Percentiles rank a stretch among this genome's conserved stretches.
These are phyloP conservation scores for Furnarius figulus DNA, from an alignment of 2,113 vertebrate genomes.

Conservation along the genomic window DNA sequence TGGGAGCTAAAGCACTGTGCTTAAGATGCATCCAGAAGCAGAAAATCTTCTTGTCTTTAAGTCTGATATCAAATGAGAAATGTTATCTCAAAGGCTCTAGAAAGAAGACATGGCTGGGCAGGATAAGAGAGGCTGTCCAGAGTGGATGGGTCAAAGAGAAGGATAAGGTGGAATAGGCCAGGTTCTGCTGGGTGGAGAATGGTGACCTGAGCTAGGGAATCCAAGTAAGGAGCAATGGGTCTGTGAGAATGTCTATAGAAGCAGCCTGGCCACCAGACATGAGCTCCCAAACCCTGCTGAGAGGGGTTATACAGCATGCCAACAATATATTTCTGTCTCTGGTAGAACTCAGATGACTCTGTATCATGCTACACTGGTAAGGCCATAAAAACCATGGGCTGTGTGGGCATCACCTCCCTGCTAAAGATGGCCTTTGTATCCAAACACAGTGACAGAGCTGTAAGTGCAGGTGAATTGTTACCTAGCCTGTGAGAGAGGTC, in stretches of 20 bases:
- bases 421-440: background rate
- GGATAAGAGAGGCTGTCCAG: background rate
- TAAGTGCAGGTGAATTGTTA: background rate
- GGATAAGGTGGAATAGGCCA: background rate
- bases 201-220: background rate
- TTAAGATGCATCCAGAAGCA: background rate
- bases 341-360: background rate
- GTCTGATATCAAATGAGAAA: background rate
- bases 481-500: background rate
- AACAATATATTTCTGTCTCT: background rate
- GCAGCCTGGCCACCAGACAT: background rate
- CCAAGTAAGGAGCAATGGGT: background rate
- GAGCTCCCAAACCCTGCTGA: background rate
- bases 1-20: background rate
- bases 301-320: background rate
- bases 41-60: background rate
- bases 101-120: background rate
- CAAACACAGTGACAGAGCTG: background rate
- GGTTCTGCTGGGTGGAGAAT: background rate
- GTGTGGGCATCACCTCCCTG: background rate
- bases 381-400: background rate
- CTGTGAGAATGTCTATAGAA: background rate
- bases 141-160: background rate
- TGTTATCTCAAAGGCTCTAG: background rate
- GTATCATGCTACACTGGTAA: rapidly evolving